Percentiles rank a stretch among this genome's conserved stretches.
Conservation (phyloP, 2,113 vertebrate genomes). For the Cacatua alba region DNA sequence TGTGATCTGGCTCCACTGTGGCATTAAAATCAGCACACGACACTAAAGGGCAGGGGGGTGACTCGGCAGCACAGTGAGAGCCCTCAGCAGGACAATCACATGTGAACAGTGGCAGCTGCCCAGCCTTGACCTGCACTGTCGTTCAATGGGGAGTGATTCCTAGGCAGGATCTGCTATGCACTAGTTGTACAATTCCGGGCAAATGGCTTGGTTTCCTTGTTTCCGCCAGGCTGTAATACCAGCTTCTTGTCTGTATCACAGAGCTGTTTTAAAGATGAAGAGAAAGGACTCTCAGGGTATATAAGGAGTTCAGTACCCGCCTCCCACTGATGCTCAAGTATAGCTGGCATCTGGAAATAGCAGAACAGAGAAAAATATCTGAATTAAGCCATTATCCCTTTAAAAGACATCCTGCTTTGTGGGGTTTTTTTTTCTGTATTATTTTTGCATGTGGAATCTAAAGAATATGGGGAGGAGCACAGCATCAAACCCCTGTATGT, state of each 20-base stretch:
- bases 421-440: background rate
- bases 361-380: background rate
- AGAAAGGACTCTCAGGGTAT: background rate
- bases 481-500: background rate
- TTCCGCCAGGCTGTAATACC: background rate
- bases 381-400: background rate
- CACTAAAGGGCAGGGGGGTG: background rate
- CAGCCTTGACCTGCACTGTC: background rate
- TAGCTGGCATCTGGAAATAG: background rate
- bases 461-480: background rate
- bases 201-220: background rate
- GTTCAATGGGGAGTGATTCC: background rate
- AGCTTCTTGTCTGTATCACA: background rate
- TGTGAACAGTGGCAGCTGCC: background rate
- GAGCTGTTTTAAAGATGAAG: background rate
- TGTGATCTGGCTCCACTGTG: background rate
- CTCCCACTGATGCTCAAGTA: background rate
- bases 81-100: background rate
- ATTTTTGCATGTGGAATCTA: background rate
- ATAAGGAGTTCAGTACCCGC: background rate
- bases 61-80: background rate
- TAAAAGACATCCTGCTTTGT: background rate
- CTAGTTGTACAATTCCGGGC: background rate
- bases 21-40: background rate
- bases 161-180: background rate